Evolutionary conservation across 2,888 invertebrate species (phyloP), one percentile per base, ranked within the genome.

Genomic region (Tuta absoluta): DNA sequence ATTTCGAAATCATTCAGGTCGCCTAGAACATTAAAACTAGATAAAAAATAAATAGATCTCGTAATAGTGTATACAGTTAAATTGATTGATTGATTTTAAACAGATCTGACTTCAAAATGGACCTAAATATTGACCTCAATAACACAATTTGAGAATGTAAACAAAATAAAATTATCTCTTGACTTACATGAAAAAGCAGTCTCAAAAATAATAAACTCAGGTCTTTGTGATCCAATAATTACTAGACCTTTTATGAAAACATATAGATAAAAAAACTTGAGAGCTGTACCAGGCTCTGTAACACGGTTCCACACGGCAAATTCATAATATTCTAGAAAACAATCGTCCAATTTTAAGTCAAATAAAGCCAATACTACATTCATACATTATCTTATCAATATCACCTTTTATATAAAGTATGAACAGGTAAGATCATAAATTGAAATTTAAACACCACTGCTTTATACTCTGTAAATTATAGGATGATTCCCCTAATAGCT

Each of bases 21-120:
- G 11, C 11, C 23, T 24, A 53, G 19, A 53, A 53, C 24, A 53
- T 53, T 53, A 53, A 23, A 5, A 38, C 38, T 62, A 38, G 51
- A 51, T 51, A 53, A 56, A 37, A n/a, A 62, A 62, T 62, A 63
- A 56, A 63, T 33, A 33, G 33, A 63, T 56, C 53, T 56, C 56
- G 33, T 24, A 33, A 23, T 12, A 53, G 4, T 53, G 28, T 17
- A 56, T 24, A 24, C 33, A 17, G 33, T n/a, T 23, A 56, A 56
- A 56, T 24, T 17, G 24, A 33, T 24, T 33, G 24, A 33, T 24
- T 33, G 21, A 21, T 51, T 51, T 14, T 21, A 24, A 56, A 56
- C 24, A 14, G n/a, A 24, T 56, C 28, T 56, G 33, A 33, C 7
- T 24, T 56, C 33, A 24, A 56, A 33, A 17, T 56, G 2, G 4